Conservation (phyloP, 2,797 vertebrate genomes). For the Takifugu rubripes region DNA sequence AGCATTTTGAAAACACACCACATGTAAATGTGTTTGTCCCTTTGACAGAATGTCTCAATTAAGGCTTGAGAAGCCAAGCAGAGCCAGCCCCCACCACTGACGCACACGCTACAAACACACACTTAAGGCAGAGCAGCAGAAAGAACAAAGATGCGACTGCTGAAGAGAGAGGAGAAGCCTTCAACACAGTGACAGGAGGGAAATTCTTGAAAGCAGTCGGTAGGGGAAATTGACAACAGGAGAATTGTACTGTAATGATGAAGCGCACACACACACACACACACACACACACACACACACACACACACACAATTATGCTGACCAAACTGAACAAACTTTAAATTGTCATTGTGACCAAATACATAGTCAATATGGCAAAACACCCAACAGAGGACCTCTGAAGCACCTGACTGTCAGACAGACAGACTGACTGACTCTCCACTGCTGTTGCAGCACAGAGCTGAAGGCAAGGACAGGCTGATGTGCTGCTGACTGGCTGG, state of each 20-base stretch:
- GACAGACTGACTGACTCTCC: slow-evolving; percentile 8
- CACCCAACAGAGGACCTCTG: slow-evolving; percentile 7
- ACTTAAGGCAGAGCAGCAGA: slow-evolving; percentile 45
- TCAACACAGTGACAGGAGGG: slow-evolving; percentile 54
- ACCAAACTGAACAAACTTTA: slow-evolving; percentile 8
- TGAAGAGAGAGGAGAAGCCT: slow-evolving; percentile 42
- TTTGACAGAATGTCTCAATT: slow-evolving; percentile 99
- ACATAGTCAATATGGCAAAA: slow-evolving; percentile 2
- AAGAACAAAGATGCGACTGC: slow-evolving; percentile 54
- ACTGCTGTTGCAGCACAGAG: slow-evolving; percentile 4
- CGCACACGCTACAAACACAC: slow-evolving; percentile 27
- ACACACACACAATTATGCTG: neutral
- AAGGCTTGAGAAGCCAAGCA: slow-evolving; percentile 78
- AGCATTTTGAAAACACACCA: slow-evolving; percentile 80
- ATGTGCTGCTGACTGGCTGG: slow-evolving; percentile 57
- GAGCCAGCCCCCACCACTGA: slow-evolving; percentile 63
- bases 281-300: slow-evolving; percentile 22
- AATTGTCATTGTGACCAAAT: slow-evolving; percentile 14
- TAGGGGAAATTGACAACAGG: slow-evolving; percentile 59
- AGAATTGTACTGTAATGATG: slow-evolving; percentile 48
- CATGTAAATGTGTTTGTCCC: slow-evolving; percentile 99
- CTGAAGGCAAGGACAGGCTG: slow-evolving; percentile 46
- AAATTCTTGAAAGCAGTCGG: slow-evolving; percentile 45
- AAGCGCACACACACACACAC: slow-evolving; percentile 8
- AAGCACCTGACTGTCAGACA: neutral